Conservation (phyloP, 2,113 vertebrate species). For the Dermatemys mawii region DNA sequence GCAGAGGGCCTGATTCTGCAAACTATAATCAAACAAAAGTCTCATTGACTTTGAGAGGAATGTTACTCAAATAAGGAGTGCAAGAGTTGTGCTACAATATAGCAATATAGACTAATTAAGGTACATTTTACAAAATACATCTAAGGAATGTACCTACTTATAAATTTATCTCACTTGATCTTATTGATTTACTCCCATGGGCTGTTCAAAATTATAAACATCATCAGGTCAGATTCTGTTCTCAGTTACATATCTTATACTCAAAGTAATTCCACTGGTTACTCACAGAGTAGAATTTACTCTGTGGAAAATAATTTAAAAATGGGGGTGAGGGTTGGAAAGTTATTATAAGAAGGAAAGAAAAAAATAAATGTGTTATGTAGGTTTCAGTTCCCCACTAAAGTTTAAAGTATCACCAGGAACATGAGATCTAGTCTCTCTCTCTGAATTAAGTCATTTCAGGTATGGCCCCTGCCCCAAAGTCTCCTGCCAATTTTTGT, state of each 20-base stretch:
- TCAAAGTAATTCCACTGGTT: background rate
- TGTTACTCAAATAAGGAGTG: background rate
- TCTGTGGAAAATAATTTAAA: background rate
- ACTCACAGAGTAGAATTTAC: background rate
- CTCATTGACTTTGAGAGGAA: background rate
- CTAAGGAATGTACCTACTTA: background rate
- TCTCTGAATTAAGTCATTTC: background rate
- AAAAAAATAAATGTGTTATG: background rate
- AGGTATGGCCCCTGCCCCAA: rapidly evolving
- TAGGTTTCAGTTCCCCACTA: background rate
- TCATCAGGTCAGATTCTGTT: background rate
- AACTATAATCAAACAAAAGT: background rate
- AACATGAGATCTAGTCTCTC: background rate
- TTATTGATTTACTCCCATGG: background rate
- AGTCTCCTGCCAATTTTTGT: slow-evolving; percentile 53
- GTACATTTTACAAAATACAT: background rate
- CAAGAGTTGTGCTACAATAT: background rate
- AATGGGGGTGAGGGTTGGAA: background rate
- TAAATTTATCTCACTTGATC: background rate
- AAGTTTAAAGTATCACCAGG: background rate
- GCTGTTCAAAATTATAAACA: background rate
- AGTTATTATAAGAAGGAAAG: background rate
- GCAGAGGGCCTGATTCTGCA: slow-evolving; percentile 23
- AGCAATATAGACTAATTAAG: background rate
- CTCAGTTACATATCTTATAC: background rate